Percentiles rank a stretch among this genome's conserved stretches.
Conservation (phyloP, 2,113 vertebrate genomes). For the Lophochroa leadbeateri region DNA sequence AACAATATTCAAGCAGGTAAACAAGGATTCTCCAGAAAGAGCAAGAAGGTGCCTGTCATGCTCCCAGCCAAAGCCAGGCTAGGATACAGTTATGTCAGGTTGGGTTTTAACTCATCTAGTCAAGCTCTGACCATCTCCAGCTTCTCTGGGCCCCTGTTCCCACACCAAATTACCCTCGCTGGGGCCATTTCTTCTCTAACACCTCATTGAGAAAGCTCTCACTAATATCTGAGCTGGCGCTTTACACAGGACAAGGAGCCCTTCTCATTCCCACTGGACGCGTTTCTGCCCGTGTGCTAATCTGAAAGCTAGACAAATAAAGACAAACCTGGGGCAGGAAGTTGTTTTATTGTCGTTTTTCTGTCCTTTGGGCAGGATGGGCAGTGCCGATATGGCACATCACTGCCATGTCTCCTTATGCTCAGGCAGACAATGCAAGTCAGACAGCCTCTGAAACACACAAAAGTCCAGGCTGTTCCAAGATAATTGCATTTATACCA, state of each 20-base stretch:
- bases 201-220: background rate
- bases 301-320: background rate
- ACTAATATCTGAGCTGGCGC: background rate
- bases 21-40: background rate
- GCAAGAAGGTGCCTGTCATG: background rate
- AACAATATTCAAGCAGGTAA: background rate
- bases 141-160: background rate
- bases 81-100: background rate
- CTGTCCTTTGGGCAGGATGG: background rate
- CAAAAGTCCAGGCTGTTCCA: background rate
- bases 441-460: accelerated
- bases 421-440: background rate
- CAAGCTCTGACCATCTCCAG: background rate
- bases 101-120: background rate
- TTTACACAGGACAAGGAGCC: accelerated
- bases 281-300: background rate
- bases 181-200: background rate
- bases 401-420: accelerated
- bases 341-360: background rate
- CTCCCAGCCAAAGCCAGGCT: background rate
- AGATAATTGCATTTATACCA: background rate
- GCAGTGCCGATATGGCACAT: background rate
- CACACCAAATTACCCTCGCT: accelerated
- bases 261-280: background rate
- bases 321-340: background rate